These are phyloP conservation scores for Autographa pulchrina DNA, from an alignment of 2,888 invertebrate species.

Conservation along the genomic window DNA sequence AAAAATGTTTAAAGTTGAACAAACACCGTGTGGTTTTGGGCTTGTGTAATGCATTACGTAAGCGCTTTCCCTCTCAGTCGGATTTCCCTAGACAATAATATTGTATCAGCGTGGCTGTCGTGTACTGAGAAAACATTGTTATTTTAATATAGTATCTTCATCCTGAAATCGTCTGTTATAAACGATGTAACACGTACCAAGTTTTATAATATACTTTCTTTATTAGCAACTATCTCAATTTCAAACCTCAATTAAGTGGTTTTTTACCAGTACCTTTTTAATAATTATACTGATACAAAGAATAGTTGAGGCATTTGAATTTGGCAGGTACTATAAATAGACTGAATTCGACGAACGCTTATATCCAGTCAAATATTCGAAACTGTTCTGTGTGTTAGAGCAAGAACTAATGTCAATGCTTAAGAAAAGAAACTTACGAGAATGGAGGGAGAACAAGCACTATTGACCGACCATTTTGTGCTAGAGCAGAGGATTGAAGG, in stretches of 20 bases:
- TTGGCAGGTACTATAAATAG: background rate
- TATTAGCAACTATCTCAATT: no score
- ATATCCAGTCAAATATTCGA: background rate
- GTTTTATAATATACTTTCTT: background rate
- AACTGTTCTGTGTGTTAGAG: background rate
- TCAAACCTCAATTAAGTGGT: background rate
- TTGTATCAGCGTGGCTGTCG: constrained; percentile 5
- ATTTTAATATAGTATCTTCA: constrained; percentile 1
- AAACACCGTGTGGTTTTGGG: background rate
- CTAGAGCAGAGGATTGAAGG: background rate
- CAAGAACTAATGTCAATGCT: background rate
- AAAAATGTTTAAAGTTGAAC: constrained; percentile 9
- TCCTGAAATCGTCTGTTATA: background rate
- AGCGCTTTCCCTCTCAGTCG: background rate
- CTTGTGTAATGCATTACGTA: background rate
- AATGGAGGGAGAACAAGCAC: background rate
- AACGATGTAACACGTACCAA: background rate
- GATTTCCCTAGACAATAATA: constrained; percentile 5
- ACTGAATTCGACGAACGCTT: background rate
- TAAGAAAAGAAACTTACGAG: background rate
- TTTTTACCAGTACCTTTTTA: background rate
- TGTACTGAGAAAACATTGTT: background rate
- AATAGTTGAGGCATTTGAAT: background rate
- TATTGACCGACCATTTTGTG: background rate
- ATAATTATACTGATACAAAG: background rate